Evolutionary conservation across 1,140 invertebrate species (phyloP).

Genomic region (Aphis craccivora): DNA sequence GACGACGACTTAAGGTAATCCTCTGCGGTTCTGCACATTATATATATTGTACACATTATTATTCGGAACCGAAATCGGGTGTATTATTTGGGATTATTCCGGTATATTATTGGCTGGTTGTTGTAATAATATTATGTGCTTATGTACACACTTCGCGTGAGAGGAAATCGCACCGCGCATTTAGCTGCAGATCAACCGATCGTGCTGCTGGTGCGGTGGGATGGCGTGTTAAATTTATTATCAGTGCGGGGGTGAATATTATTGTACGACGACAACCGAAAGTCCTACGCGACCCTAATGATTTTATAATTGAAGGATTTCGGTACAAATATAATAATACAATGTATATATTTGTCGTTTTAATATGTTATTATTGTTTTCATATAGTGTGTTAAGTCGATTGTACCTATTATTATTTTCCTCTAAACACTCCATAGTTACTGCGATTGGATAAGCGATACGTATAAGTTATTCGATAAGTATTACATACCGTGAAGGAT

Average conservation of each 20-base stretch:
- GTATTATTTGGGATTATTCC: background rate
- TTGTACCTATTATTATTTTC: background rate
- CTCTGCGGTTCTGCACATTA: too few relatives aligned
- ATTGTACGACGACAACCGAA: background rate
- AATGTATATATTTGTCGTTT: background rate
- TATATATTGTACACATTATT: background rate
- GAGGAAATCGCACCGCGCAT: background rate
- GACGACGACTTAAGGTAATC: background rate
- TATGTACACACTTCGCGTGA: background rate
- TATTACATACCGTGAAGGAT: too few relatives aligned
- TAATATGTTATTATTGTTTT: background rate
- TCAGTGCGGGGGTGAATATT: background rate
- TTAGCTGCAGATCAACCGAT: background rate
- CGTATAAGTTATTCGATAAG: background rate
- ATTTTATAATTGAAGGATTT: background rate
- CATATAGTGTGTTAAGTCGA: background rate
- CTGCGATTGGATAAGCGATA: background rate
- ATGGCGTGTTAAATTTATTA: background rate
- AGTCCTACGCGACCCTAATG: background rate
- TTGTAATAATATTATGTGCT: constrained; percentile 3
- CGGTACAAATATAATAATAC: background rate
- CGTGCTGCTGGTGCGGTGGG: background rate
- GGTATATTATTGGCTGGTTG: background rate
- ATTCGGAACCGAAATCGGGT: background rate
- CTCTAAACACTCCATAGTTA: background rate